These are phyloP conservation scores for Eurois occulta DNA, from an alignment of 2,888 invertebrate genomes.

Conservation along the genomic window DNA sequence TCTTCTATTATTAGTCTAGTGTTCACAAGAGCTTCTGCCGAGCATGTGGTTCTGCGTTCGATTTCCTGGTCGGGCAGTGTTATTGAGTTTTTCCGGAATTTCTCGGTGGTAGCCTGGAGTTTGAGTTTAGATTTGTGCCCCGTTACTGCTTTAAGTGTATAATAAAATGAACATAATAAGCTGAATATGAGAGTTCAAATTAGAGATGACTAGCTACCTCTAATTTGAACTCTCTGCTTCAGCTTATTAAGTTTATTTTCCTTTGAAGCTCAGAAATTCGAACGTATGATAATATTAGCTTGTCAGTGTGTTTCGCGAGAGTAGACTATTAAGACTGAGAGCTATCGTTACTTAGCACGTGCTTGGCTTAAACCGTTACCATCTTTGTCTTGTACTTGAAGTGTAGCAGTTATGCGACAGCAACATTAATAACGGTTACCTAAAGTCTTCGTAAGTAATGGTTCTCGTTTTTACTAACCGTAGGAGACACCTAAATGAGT, in stretches of 20 bases:
- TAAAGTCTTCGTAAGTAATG: background rate
- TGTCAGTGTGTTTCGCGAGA: background rate
- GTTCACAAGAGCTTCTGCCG: too few relatives aligned
- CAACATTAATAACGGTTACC: background rate
- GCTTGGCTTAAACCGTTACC: background rate
- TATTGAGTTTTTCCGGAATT: too few relatives aligned
- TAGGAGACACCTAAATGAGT: background rate
- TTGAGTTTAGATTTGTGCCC: too few relatives aligned
- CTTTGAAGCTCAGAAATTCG: background rate
- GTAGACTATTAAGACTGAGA: background rate
- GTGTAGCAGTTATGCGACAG: background rate
- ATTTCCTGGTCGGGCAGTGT: too few relatives aligned
- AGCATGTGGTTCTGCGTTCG: too few relatives aligned
- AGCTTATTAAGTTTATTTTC: background rate
- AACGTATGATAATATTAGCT: conserved; percentile 8
- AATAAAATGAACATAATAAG: too few relatives aligned
- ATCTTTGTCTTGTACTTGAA: background rate
- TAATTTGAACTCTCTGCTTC: conserved; percentile 8
- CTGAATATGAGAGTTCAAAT: too few relatives aligned
- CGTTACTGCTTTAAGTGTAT: background rate
- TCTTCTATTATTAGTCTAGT: too few relatives aligned
- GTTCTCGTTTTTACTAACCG: background rate
- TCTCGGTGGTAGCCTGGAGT: too few relatives aligned
- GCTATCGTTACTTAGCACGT: background rate
- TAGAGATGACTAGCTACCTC: background rate